Evolutionary conservation across 2,888 invertebrate genomes (phyloP).

Genomic region (Conchocele bisecta): DNA sequence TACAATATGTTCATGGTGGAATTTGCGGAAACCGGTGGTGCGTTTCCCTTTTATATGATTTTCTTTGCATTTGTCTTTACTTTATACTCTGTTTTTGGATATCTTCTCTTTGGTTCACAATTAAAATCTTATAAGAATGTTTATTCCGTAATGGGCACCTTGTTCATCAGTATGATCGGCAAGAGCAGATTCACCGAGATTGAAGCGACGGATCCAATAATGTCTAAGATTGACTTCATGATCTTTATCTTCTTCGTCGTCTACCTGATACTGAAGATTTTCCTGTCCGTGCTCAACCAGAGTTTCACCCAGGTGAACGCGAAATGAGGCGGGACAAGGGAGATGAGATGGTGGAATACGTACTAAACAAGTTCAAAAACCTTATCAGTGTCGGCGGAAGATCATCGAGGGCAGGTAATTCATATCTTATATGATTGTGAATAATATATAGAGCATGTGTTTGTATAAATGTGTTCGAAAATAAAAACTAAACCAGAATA

Average conservation of each 20-base stretch:
- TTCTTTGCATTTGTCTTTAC: slow-evolving; percentile 62
- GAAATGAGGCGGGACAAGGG: slow-evolving; percentile 53
- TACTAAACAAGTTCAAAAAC: slow-evolving; percentile 54
- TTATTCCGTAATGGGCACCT: slow-evolving; percentile 59
- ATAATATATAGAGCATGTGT: no score
- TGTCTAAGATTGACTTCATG: slow-evolving; percentile 70
- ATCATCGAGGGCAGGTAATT: no score
- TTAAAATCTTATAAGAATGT: slow-evolving; percentile 63
- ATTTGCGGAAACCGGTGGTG: slow-evolving; percentile 75
- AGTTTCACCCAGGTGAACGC: slow-evolving; percentile 59
- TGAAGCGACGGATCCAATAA: slow-evolving; percentile 55
- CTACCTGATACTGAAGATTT: slow-evolving; percentile 70
- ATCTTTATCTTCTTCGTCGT: slow-evolving; percentile 66
- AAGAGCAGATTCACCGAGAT: slow-evolving; percentile 66
- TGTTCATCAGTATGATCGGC: slow-evolving; percentile 71
- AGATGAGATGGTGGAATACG: slow-evolving; percentile 62
- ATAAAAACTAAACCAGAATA: no score
- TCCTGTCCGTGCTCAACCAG: slow-evolving; percentile 69
- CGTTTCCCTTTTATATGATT: slow-evolving; percentile 58
- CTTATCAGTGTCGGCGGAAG: slow-evolving; percentile 42
- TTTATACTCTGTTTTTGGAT: slow-evolving; percentile 66
- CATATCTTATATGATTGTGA: no score
- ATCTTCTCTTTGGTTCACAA: slow-evolving; percentile 62
- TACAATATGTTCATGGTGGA: slow-evolving; percentile 72
- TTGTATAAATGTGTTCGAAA: no score